Conservation (phyloP, 2,888 invertebrate species). For the Phortica magna region DNA sequence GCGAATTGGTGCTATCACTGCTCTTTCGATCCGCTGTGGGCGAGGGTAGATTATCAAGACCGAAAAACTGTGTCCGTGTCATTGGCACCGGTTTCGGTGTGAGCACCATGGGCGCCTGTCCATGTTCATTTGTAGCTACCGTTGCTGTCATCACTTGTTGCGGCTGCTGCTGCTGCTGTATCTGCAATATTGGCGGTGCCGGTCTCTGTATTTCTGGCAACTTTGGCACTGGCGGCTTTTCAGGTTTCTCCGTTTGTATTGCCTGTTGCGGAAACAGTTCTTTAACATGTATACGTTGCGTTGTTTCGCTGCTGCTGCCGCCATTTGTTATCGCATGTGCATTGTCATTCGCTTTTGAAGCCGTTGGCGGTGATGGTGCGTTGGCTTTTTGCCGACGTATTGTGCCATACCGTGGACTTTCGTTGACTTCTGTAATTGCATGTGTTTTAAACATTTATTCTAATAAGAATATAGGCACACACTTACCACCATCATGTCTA, state of each 20-base stretch:
- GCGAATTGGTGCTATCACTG: conserved; percentile 68
- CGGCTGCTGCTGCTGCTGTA: conserved; percentile 19
- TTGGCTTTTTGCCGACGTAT: conserved; percentile 69
- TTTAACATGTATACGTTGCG: conserved; percentile 64
- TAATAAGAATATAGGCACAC: not conserved
- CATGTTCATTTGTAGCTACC: conserved; percentile 30
- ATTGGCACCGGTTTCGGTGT: conserved; percentile 74
- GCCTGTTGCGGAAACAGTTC: conserved; percentile 68
- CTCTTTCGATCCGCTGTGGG: conserved; percentile 73
- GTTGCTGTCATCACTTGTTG: conserved; percentile 27
- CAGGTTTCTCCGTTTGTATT: conserved; percentile 64
- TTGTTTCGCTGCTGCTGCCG: conserved; percentile 40
- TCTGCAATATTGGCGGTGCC: not conserved
- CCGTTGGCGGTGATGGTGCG: conserved; percentile 70
- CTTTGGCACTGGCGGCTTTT: conserved; percentile 72
- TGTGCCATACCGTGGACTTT: conserved; percentile 74
- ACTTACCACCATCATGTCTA: conserved; percentile 68
- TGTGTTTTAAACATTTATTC: not conserved
- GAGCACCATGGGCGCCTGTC: conserved; percentile 60
- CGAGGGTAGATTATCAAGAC: conserved; percentile 71
- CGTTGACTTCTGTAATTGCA: conserved; percentile 60
- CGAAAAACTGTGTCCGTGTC: conserved; percentile 75
- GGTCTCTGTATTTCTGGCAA: conserved; percentile 58
- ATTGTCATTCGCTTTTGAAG: conserved; percentile 38
- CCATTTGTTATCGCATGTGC: conserved; percentile 48